Evolutionary conservation across 2,797 vertebrate genomes (phyloP).

Genomic region (Crypturellus tataupa): DNA sequence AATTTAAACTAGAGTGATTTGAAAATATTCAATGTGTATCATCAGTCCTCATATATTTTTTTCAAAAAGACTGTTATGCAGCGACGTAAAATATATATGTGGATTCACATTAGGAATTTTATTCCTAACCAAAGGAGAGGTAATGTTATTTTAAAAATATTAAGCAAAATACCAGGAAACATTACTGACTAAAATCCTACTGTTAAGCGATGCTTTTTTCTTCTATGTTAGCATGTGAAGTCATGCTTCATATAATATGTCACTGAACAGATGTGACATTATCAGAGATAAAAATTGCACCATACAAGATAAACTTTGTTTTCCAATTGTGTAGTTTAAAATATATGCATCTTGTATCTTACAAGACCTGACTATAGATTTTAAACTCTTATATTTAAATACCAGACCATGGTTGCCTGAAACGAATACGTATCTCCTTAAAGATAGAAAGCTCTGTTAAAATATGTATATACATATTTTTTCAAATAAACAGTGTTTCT

Average conservation of each 20-base stretch:
- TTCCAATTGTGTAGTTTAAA: not conserved
- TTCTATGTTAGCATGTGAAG: not conserved
- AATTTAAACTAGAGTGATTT: not conserved
- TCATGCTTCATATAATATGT: not conserved
- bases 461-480: not conserved
- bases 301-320: not conserved
- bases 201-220: not conserved
- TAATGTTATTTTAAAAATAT: not conserved
- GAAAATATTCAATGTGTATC: not conserved
- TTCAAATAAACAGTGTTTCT: slow-evolving; percentile 44
- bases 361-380: slow-evolving; percentile 49
- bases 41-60: not conserved
- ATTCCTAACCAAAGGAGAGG: not conserved
- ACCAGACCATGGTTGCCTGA: slow-evolving; percentile 12
- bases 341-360: not conserved
- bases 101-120: not conserved
- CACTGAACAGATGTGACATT: slow-evolving; percentile 40
- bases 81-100: not conserved
- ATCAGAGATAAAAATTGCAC: slow-evolving; percentile 49
- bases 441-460: not conserved
- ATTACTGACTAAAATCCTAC: not conserved
- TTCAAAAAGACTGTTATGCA: not conserved
- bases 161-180: not conserved
- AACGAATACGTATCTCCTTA: not conserved
- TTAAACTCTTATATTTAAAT: slow-evolving; percentile 47